Evolutionary conservation across 2,797 vertebrate species (phyloP).

Genomic region (Cercopithecus petaurista): DNA sequence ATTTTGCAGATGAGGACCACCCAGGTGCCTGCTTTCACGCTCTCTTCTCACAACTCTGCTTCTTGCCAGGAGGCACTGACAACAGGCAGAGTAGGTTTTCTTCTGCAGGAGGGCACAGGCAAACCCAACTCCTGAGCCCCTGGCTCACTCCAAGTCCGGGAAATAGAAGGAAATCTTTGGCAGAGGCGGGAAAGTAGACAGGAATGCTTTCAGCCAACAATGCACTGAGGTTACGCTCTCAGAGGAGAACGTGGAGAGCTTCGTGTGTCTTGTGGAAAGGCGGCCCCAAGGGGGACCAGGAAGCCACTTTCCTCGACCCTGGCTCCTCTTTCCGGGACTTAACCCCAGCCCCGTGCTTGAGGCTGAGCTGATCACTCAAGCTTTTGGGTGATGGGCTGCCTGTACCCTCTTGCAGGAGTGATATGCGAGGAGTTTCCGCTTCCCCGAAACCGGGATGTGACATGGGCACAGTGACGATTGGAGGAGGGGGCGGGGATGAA

Average conservation of each 20-base stretch:
- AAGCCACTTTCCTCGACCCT: background rate
- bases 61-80: background rate
- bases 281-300: background rate
- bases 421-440: background rate
- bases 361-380: background rate
- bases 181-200: background rate
- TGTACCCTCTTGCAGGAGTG: background rate
- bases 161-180: background rate
- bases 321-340: background rate
- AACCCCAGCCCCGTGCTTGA: background rate
- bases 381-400: background rate
- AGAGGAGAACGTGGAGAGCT: fast-evolving
- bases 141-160: background rate
- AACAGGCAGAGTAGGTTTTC: fast-evolving
- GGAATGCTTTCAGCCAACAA: fast-evolving
- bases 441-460: background rate
- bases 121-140: background rate
- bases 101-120: background rate
- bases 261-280: fast-evolving
- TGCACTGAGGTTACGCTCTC: fast-evolving
- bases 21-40: no score
- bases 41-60: background rate
- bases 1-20: background rate
- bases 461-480: fast-evolving
- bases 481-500: fast-evolving